Evolutionary conservation across 2,888 invertebrate genomes (phyloP), one percentile per base, ranked within the genome.

Genomic region (Drosophila bunnanda): DNA sequence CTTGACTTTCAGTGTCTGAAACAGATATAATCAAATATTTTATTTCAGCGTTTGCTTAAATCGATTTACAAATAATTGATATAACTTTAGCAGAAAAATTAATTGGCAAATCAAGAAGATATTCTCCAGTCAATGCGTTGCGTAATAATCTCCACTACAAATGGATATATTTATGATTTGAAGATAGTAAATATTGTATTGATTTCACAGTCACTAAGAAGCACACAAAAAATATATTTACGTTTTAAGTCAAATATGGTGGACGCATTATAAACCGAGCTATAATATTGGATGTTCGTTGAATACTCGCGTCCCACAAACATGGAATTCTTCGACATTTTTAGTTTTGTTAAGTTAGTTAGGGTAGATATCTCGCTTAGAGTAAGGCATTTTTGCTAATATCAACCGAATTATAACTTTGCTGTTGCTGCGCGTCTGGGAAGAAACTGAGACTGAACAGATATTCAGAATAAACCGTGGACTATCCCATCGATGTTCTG

Each of bases 1-100:
- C 77, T 76, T 84, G 87, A 57, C 80, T 87, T 54, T 85, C 90
- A 30, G 88, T 62, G 79, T 89, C 88, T 90, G 64, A 50, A 65
- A 69, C 38, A 28, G 17, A 34, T 28, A 20, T 15, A 22, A 32
- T 50, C 1, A 25, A 53, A n/a, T 10, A 8, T 30, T 28, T 17
- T 12, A 30, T 15, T 36, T 25, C 32, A 46, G 9, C 8, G 2
- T 15, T 22, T 15, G 2, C 4, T 9, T 25, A 10, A 25, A 15
- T 25, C 3, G 22, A n/a, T 34, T 20, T 1, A 8, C 4, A 36
- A 44, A 17, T 36, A 9, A n/a, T 1, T 9, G 7, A 43, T 13
- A 13, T 10, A 36, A 36, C 4, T 15, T 13, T 30, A 7, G n/a
- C n/a, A n/a, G 7, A 13, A 0, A 7, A 30, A 30, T 10, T 30